Evolutionary conservation across 2,888 invertebrate genomes (phyloP), one percentile per base, ranked within the genome.

Genomic region (Aporophyla lueneburgensis): DNA sequence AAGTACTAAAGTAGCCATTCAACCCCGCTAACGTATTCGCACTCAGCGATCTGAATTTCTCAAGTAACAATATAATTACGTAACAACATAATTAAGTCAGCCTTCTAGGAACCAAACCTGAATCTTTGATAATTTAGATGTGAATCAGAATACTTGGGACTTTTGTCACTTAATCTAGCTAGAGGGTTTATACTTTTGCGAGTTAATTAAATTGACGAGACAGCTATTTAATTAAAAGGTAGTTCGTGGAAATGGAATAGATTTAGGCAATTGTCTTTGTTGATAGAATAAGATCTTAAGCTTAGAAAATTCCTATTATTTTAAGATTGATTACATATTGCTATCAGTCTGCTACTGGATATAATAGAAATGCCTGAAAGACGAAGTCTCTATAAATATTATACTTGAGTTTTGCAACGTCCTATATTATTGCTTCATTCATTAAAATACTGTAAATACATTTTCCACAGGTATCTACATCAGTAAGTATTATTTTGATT

Each of bases 11-110:
- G 49, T 49, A 66, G 12, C 6, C 1, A 43, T 53, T 12, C 43
- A 76, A 70, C 24, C 58, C 51, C 12, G 33, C 63, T 63, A 63
- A 67, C 51, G 81, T 56, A 69, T n/a, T n/a, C n/a, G n/a, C n/a
- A n/a, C n/a, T n/a, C n/a, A n/a, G n/a, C n/a, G n/a, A n/a, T 75
- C 33, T n/a, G 5, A 67, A 49, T 14, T 59, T 63, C 27, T 54
- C 40, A 5, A 33, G 53, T 65, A 21, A 49, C 58, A 14, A 46
- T 14, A 27, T 81, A 58, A 76, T 69, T 54, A 46, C 10, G 43
- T 46, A 21, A 49, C 53, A 19, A 46, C 21, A 24, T 81, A 58
- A 76, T 69, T 54, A 51, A 56, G 24, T 51, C 19, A 7, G 5
- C 40, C 9, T 59, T 69, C 63, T 21, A 7, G 49, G 19, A 65